Conservation (phyloP, 1,140 invertebrate species). For the Drosophila suzukii region DNA sequence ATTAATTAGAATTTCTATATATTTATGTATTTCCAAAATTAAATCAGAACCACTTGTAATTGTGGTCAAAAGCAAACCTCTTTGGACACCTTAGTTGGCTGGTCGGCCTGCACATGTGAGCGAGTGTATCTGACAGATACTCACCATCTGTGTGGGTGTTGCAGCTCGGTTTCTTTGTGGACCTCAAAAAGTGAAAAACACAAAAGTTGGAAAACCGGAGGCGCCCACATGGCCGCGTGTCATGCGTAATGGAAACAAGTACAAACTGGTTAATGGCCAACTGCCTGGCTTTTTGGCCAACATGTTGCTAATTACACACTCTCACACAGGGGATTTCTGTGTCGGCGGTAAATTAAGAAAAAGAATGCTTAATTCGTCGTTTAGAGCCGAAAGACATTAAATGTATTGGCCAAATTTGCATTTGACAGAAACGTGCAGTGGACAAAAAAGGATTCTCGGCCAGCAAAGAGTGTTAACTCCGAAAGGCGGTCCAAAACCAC, state of each 20-base stretch:
- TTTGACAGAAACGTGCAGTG: slow-evolving; percentile 28
- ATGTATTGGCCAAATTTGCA: slow-evolving; percentile 46
- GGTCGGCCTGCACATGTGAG: slow-evolving; percentile 4
- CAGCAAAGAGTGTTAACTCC: slow-evolving; percentile 17
- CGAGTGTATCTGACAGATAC: slow-evolving; percentile 19
- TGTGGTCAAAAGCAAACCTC: slow-evolving; percentile 2
- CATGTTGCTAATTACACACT: slow-evolving; percentile 63
- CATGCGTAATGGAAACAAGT: slow-evolving; percentile 65
- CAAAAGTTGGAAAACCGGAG: slow-evolving; percentile 21
- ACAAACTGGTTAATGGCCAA: slow-evolving; percentile 46
- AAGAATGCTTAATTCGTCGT: slow-evolving; percentile 56
- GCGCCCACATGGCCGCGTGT: slow-evolving; percentile 30
- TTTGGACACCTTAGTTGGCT: slow-evolving; percentile 7
- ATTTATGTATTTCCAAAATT: neutral
- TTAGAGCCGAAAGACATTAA: slow-evolving; percentile 39
- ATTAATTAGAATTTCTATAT: neutral
- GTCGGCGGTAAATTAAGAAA: slow-evolving; percentile 57
- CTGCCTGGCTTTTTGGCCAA: slow-evolving; percentile 51
- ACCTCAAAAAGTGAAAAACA: slow-evolving; percentile 22
- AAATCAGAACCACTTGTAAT: neutral
- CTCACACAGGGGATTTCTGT: slow-evolving; percentile 42
- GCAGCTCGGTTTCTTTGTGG: slow-evolving; percentile 40
- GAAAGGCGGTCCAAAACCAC: slow-evolving; percentile 28
- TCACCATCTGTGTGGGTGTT: slow-evolving; percentile 50
- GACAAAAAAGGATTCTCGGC: slow-evolving; percentile 26